Evolutionary conservation across 2,113 vertebrate species (phyloP).

Genomic region (Dascyllus trimaculatus): DNA sequence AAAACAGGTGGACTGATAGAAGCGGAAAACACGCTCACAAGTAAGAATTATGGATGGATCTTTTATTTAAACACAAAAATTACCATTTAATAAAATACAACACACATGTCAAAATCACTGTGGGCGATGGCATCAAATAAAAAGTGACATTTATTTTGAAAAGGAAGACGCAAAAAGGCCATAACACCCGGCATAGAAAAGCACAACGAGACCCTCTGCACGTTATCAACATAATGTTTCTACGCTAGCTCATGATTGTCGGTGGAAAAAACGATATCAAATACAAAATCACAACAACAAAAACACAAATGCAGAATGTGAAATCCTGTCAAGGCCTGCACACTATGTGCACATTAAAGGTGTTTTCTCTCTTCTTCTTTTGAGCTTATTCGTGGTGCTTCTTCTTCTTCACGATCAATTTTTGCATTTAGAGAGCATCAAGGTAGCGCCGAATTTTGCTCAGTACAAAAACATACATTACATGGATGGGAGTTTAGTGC

Average conservation of each 20-base stretch:
- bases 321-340: constrained; percentile 54
- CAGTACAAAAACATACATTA: constrained; percentile 12
- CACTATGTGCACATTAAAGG: constrained; percentile 19
- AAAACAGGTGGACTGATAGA: too few relatives aligned
- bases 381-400: constrained; percentile 31
- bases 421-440: constrained; percentile 12
- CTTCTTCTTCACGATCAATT: neutral
- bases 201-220: constrained; percentile 30
- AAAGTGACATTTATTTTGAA: constrained; percentile 34
- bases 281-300: constrained; percentile 61
- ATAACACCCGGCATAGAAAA: constrained; percentile 2
- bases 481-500: constrained; percentile 11
- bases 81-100: constrained; percentile 66
- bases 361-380: neutral
- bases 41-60: constrained; percentile 41
- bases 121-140: constrained; percentile 41
- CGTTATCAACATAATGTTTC: constrained; percentile 58
- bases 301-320: constrained; percentile 56
- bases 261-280: constrained; percentile 59
- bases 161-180: constrained; percentile 47
- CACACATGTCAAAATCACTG: constrained; percentile 50
- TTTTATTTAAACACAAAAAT: constrained; percentile 74
- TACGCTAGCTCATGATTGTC: constrained; percentile 79
- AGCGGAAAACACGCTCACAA: neutral
- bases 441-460: constrained; percentile 2